A percentile compares a stretch with the other conserved stretches of the same genome.
Conservation (phyloP, 2,113 vertebrate species). For the Petromus typicus region DNA sequence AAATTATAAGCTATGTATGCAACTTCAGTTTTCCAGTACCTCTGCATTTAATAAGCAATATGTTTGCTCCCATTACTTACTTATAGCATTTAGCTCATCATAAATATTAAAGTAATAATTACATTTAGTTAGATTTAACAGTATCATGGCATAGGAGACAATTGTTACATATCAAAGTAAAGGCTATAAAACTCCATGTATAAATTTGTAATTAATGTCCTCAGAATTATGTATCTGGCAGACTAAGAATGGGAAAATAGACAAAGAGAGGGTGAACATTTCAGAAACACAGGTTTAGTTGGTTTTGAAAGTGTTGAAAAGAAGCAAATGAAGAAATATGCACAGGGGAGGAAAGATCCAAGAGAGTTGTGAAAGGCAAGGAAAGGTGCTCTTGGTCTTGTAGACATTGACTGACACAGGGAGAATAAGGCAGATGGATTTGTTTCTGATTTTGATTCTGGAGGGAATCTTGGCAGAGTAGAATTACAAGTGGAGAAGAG, state of each 20-base stretch:
- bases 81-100: background rate
- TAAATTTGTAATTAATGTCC: background rate
- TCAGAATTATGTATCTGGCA: background rate
- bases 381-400: background rate
- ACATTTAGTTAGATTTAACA: background rate
- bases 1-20: background rate
- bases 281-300: background rate
- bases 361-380: background rate
- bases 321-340: background rate
- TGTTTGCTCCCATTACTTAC: background rate
- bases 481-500: background rate
- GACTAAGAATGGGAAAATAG: background rate
- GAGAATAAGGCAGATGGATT: background rate
- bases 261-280: background rate
- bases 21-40: background rate
- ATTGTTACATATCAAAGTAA: background rate
- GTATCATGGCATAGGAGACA: background rate
- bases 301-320: background rate
- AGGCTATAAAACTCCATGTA: background rate
- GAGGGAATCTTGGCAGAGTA: background rate
- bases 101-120: background rate
- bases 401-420: background rate
- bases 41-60: conserved; percentile 3
- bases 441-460: background rate
- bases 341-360: background rate